Conservation (phyloP, 1,140 invertebrate genomes). For the Delia radicum region DNA sequence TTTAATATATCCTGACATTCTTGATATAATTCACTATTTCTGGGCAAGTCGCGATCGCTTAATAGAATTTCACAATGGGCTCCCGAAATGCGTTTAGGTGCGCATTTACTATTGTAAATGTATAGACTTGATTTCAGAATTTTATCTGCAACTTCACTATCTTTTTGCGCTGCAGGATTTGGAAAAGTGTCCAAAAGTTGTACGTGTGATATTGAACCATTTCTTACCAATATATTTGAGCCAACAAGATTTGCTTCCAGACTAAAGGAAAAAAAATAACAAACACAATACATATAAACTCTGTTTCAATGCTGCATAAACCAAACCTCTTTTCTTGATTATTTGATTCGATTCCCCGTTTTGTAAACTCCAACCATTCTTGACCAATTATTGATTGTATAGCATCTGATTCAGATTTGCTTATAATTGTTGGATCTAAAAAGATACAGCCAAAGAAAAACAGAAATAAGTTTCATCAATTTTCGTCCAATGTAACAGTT, state of each 20-base stretch:
- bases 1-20: slow-evolving; percentile 36
- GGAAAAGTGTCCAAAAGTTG: slow-evolving; percentile 46
- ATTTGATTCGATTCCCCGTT: neutral
- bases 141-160: slow-evolving; percentile 44
- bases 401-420: neutral
- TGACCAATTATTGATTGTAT: neutral
- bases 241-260: slow-evolving; percentile 41
- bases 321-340: slow-evolving; percentile 20
- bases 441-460: neutral
- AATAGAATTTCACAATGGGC: slow-evolving; percentile 32
- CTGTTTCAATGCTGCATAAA: neutral
- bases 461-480: no score
- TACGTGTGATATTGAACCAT: slow-evolving; percentile 44
- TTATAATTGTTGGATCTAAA: neutral
- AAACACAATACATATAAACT: no score
- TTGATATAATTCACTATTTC: slow-evolving; percentile 8
- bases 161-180: slow-evolving; percentile 35
- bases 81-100: slow-evolving; percentile 29
- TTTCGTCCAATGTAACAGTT: no score
- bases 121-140: slow-evolving; percentile 44
- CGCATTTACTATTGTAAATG: slow-evolving; percentile 43
- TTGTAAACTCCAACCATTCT: slow-evolving; percentile 3
- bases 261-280: no score
- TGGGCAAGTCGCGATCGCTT: neutral
- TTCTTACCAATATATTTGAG: slow-evolving; percentile 41